Evolutionary conservation across 2,888 invertebrate genomes (phyloP).

Genomic region (Agrotis clavis): DNA sequence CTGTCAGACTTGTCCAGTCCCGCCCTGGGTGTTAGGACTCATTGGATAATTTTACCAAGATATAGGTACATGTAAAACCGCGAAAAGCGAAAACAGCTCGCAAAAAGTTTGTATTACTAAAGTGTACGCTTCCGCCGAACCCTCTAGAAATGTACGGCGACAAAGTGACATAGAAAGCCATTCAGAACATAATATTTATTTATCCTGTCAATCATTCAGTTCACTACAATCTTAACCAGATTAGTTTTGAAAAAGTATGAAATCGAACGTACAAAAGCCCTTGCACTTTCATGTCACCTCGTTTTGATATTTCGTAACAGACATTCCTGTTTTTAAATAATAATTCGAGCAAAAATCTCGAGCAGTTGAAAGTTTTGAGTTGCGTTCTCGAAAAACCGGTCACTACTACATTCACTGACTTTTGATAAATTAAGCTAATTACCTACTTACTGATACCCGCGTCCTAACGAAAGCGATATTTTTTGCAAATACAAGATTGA

Average conservation of each 20-base stretch:
- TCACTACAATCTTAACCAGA: slow-evolving; percentile 23
- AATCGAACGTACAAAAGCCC: slow-evolving; percentile 68
- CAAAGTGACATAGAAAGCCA: background rate
- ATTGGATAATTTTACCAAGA: no score
- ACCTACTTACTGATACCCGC: slow-evolving; percentile 16
- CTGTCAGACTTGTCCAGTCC: no score
- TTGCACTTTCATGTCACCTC: slow-evolving; percentile 72
- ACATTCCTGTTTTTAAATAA: slow-evolving; percentile 67
- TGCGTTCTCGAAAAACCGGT: slow-evolving; percentile 61
- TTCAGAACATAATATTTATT: background rate
- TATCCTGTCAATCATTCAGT: background rate
- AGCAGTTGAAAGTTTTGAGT: slow-evolving; percentile 67
- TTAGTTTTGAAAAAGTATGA: slow-evolving; percentile 59
- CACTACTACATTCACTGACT: slow-evolving; percentile 65
- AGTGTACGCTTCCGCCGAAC: no score
- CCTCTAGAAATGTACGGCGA: background rate
- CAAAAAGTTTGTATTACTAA: no score
- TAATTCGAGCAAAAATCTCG: slow-evolving; percentile 62
- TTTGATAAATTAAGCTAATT: slow-evolving; percentile 59
- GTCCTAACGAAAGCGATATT: background rate
- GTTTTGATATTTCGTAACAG: slow-evolving; percentile 69
- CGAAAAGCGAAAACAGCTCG: no score
- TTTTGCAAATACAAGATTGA: background rate
- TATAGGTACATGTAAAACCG: no score
- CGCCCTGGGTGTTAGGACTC: no score